Evolutionary conservation across 2,113 vertebrate genomes (phyloP).

Genomic region (Neopipo cinnamomea): DNA sequence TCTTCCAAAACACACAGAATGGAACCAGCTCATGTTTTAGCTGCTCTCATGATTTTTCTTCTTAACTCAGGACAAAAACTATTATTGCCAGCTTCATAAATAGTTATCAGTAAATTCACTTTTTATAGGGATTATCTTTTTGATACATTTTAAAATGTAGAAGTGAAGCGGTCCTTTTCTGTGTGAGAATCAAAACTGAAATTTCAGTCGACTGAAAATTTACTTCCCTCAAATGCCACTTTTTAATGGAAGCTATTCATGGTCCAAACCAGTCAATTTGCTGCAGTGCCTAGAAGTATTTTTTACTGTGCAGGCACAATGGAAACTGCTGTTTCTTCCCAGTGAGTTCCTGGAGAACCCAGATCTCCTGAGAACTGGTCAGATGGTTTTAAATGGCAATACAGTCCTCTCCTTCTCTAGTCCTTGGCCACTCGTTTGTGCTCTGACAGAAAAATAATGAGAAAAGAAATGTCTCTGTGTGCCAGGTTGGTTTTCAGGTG

Average conservation of each 20-base stretch:
- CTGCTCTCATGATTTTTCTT: background rate
- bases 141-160: background rate
- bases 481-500: background rate
- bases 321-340: background rate
- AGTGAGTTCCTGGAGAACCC: background rate
- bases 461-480: background rate
- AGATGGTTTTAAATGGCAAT: background rate
- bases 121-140: background rate
- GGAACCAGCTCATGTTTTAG: background rate
- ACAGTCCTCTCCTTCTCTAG: background rate
- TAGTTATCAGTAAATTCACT: background rate
- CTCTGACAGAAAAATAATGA: background rate
- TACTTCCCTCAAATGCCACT: background rate
- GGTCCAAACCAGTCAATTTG: background rate
- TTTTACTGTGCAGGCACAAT: background rate
- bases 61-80: background rate
- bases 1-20: background rate
- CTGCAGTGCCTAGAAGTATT: background rate
- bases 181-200: background rate
- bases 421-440: background rate
- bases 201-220: background rate
- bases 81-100: background rate
- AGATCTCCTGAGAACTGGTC: background rate
- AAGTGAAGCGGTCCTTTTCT: background rate
- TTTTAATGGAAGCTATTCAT: background rate